These are phyloP conservation scores for Tetrao urogallus DNA, from an alignment of 2,113 vertebrate species.

Conservation along the genomic window DNA sequence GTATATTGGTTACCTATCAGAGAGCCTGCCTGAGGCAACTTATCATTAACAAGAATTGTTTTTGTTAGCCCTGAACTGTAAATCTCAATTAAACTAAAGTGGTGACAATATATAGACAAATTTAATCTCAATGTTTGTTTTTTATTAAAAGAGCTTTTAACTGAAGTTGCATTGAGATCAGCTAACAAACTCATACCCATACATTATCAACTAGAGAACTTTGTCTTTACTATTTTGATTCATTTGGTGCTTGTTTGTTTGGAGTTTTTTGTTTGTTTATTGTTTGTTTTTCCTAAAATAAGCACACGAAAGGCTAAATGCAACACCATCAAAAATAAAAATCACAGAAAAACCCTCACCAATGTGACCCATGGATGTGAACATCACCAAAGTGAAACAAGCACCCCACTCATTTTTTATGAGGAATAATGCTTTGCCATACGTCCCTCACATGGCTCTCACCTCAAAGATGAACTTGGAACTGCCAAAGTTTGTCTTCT, in stretches of 20 bases:
- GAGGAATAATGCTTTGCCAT: background rate
- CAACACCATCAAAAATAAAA: background rate
- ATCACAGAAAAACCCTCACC: background rate
- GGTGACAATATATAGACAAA: background rate
- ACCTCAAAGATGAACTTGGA: conserved; percentile 99
- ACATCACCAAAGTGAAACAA: background rate
- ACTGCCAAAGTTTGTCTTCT: conserved; percentile 99
- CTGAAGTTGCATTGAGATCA: background rate
- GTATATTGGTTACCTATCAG: background rate
- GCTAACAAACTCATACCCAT: background rate
- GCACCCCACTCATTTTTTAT: background rate
- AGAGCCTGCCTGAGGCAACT: background rate
- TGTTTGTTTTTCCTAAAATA: background rate
- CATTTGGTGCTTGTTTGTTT: background rate
- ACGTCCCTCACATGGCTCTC: background rate
- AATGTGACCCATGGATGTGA: background rate
- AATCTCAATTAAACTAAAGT: background rate
- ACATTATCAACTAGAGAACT: background rate
- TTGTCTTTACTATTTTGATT: background rate
- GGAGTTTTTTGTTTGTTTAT: background rate
- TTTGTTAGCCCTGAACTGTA: background rate
- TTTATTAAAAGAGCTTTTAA: background rate
- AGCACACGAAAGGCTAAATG: background rate
- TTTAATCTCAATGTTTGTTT: background rate
- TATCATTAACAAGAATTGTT: background rate